Evolutionary conservation across 2,888 invertebrate genomes (phyloP), one percentile per base, ranked within the genome.

Genomic region (Tetranychus truncatus): DNA sequence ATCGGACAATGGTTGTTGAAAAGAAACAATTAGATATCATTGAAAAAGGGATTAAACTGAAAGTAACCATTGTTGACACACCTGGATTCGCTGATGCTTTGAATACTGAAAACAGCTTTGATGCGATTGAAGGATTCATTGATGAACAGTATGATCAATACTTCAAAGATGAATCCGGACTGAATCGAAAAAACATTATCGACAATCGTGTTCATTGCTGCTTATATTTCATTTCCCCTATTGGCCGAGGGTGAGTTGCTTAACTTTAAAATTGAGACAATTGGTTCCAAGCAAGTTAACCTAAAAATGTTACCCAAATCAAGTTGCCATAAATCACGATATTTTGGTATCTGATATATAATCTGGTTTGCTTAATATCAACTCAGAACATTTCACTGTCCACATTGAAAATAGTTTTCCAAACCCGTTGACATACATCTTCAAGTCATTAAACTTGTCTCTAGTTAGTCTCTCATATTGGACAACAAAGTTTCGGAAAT

Each of bases 21-120:
- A 87, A 86, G 81, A 87, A 87, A 79, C 92, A 92, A 11, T 90
- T 94, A 89, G 95, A 95, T 83, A 94, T 95, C 78, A 95, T 95
- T 82, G 95, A 95, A 83, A 88, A 91, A 72, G 95, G 94, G 11
- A 93, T 95, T 0, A 90, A 92, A 81, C 85, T 95, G 76, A 87
- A 93, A 79, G 84, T 95, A 77, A 95, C 94, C 1, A 90, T 95
- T 78, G 93, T 95, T 9, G 95, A 95, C 82, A 95, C 95, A 0
- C 95, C 95, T n/a, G 88, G 95, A 0, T 95, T 92, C 81, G 95
- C 94, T 15, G 95, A 95, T 83, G 89, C 92, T 15, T 88, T 95
- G 74, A 93, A 94, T 82, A 91, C 92, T 81, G 92, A 93, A 81
- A 92, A 95, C 77, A 94, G 94, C 78, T 95, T 93, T 91, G 88